These are phyloP conservation scores for Cephalotes varians DNA, from an alignment of 2,888 invertebrate species.

Conservation along the genomic window DNA sequence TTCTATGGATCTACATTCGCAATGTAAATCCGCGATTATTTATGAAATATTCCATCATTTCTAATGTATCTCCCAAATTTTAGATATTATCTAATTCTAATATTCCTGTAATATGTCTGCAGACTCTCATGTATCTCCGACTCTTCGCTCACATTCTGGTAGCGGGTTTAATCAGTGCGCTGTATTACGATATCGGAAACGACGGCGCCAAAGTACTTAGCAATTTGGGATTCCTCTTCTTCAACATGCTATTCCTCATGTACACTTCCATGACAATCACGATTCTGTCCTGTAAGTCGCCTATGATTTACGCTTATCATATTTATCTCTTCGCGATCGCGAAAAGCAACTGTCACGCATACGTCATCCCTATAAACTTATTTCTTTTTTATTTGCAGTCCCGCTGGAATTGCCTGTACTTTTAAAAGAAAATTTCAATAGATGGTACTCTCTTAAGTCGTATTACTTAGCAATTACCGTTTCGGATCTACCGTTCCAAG, in stretches of 20 bases:
- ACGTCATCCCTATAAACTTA: neutral
- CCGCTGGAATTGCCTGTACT: slow-evolving; percentile 98
- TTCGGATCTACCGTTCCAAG: slow-evolving; percentile 99
- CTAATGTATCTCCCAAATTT: neutral
- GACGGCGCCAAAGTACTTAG: slow-evolving; percentile 98
- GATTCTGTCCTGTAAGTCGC: slow-evolving; percentile 96
- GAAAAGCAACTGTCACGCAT: neutral
- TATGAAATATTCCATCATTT: neutral
- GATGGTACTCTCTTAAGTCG: slow-evolving; percentile 98
- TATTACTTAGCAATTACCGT: slow-evolving; percentile 98
- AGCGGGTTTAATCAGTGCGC: slow-evolving; percentile 96
- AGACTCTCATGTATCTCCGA: slow-evolving; percentile 98
- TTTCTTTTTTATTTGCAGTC: slow-evolving; percentile 87
- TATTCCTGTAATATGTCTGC: slow-evolving; percentile 78
- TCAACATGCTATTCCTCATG: slow-evolving; percentile 99
- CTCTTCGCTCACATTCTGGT: slow-evolving; percentile 97
- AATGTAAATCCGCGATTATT: neutral
- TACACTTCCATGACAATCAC: slow-evolving; percentile 99
- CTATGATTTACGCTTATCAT: slow-evolving; percentile 32
- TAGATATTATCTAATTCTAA: neutral
- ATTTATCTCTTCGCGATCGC: neutral
- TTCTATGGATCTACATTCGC: neutral
- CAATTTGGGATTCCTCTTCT: slow-evolving; percentile 98
- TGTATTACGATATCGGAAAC: slow-evolving; percentile 98
- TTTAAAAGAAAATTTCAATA: slow-evolving; percentile 97